Conservation (phyloP, 2,113 vertebrate species). For the Mesocricetus auratus region DNA sequence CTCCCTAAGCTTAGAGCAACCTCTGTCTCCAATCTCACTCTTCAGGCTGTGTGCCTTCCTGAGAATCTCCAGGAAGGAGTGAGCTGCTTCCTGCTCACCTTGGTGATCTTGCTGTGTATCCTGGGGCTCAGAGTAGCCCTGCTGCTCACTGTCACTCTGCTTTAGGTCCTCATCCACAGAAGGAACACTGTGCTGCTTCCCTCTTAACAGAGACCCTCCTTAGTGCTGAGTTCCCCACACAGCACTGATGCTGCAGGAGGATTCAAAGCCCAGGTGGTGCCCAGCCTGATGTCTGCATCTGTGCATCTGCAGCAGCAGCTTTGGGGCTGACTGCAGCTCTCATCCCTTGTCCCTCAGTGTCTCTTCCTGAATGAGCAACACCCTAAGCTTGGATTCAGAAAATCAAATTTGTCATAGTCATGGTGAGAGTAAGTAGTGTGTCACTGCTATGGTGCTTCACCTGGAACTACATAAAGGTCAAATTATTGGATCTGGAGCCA, state of each 20-base stretch:
- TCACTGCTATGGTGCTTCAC: no score
- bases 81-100: background rate
- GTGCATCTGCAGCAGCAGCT: background rate
- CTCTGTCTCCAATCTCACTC: background rate
- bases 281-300: no score
- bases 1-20: no score
- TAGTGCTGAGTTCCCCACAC: background rate
- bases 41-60: background rate
- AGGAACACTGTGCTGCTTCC: background rate
- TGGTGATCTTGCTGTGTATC: background rate
- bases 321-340: background rate
- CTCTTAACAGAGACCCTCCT: background rate
- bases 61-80: background rate
- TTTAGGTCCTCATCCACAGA: no score
- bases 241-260: background rate
- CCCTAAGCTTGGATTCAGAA: no score
- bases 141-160: no score
- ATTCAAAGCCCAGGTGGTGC: background rate
- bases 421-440: no score
- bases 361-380: no score
- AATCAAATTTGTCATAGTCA: no score
- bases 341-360: background rate
- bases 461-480: no score
- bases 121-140: no score
- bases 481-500: no score